Evolutionary conservation across 2,888 invertebrate genomes (phyloP), one percentile per base, ranked within the genome.

Genomic region (Pyrgus malvae): DNA sequence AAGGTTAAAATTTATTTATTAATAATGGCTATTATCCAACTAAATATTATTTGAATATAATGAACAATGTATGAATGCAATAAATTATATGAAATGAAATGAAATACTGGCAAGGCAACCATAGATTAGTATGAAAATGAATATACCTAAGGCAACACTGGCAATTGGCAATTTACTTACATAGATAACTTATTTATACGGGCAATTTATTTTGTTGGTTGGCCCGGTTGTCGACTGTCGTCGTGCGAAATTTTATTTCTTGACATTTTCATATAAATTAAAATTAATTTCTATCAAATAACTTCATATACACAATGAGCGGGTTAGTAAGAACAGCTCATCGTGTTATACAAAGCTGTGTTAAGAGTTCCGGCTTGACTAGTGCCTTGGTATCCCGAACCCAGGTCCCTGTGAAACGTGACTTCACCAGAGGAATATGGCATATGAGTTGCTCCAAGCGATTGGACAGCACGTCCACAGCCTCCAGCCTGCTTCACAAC

Each of bases 341-440:
- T 55, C 91, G 93, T 62, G 76, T 85, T 59, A 68, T 89, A 65
- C 85, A 85, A 63, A 80, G 61, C 56, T 83, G 83, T 62, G 80
- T 81, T 19, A 89, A 85, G 70, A 83, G 65, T 61, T 63, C 81
- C 11, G 75, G 75, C 60, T 64, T 89, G 51, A 70, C 84, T 27
- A 72, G 80, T 44, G 72, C 86, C 12, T 72, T 90, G 42, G 78
- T 87, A 8, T 79, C 80, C 56, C 80, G 87, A 16, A 74, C 80
- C 3, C 81, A 84, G 40, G 75, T 78, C 38, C 84, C 89, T 12
- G 82, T 86, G 44, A 93, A 93, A 78, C 91, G 92, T 68, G 94
- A 94, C 78, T 91, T 93, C 62, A 92, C 93, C 0, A 89, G 95
- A 63, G 93, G 93, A 64, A 84, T 95, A 69, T 95, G 95, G 95